These are phyloP conservation scores for Periophthalmus magnuspinnatus DNA, from an alignment of 2,797 vertebrate genomes.

Conservation along the genomic window DNA sequence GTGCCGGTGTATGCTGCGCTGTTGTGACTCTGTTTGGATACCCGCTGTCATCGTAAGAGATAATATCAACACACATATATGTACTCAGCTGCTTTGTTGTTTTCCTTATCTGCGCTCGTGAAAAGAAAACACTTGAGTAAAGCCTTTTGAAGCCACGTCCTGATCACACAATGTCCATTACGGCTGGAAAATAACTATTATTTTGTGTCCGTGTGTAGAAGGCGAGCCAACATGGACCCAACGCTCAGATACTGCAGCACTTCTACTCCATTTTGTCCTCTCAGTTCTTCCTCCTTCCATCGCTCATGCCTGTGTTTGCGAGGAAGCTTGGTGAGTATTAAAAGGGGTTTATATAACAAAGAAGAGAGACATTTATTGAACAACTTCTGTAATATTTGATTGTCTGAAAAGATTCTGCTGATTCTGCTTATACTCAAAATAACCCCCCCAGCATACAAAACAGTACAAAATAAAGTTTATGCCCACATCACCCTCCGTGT, in stretches of 20 bases:
- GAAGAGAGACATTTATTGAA: not conserved
- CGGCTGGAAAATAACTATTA: constrained; percentile 9
- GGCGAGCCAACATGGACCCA: constrained; percentile 74
- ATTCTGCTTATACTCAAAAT: not conserved
- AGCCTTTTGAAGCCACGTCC: constrained; percentile 1
- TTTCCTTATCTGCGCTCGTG: constrained; percentile 4
- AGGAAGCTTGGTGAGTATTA: constrained; percentile 86
- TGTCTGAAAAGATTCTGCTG: not conserved
- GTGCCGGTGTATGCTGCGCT: constrained; percentile 84
- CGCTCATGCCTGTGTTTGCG: constrained; percentile 82
- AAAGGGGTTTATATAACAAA: not conserved
- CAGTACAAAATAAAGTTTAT: constrained; percentile 3
- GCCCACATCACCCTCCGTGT: constrained; percentile 4
- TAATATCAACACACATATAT: constrained; percentile 22
- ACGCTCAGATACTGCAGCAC: constrained; percentile 79
- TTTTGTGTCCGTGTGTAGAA: constrained; percentile 70
- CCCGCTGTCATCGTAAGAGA: constrained; percentile 85
- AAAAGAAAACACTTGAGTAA: constrained; percentile 29
- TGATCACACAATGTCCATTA: constrained; percentile 20
- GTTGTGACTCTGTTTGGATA: constrained; percentile 88
- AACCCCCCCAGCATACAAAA: constrained; percentile 7
- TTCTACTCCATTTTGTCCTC: constrained; percentile 84
- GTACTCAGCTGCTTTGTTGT: constrained; percentile 16
- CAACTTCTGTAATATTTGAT: not conserved
- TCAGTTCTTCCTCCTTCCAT: constrained; percentile 84